Evolutionary conservation across 1,140 invertebrate species (phyloP).

Genomic region (Periplaneta americana): DNA sequence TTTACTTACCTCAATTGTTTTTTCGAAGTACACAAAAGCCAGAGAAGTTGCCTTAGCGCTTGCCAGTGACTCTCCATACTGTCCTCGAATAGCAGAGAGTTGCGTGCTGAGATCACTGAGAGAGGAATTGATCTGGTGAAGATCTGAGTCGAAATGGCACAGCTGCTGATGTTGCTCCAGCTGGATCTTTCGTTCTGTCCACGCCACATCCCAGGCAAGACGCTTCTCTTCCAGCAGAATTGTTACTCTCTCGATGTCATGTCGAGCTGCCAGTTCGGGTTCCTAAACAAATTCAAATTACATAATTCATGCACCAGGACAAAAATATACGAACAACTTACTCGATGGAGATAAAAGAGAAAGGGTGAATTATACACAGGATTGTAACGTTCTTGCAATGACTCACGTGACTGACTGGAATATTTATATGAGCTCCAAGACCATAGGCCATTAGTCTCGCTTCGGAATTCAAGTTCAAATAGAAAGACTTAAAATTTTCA

Average conservation of each 20-base stretch:
- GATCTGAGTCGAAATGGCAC: slow-evolving; percentile 64
- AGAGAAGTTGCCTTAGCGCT: slow-evolving; percentile 61
- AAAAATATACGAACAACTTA: too few species aligned
- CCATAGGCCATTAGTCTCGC: too few species aligned
- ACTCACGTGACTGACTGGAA: too few species aligned
- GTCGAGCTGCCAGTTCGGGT: slow-evolving; percentile 54
- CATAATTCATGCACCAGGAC: too few species aligned
- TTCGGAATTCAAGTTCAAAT: too few species aligned
- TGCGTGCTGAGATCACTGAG: slow-evolving; percentile 61
- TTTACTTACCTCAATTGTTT: slow-evolving; percentile 64
- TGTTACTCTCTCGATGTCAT: slow-evolving; percentile 65
- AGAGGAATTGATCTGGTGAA: slow-evolving; percentile 66
- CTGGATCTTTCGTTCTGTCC: slow-evolving; percentile 49
- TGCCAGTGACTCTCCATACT: slow-evolving; percentile 66
- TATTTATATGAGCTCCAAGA: too few species aligned
- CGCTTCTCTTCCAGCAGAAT: slow-evolving; percentile 48
- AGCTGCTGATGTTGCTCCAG: slow-evolving; percentile 59
- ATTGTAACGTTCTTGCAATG: too few species aligned
- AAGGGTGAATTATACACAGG: too few species aligned
- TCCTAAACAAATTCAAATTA: slow-evolving; percentile 60
- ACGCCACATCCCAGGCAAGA: slow-evolving; percentile 52
- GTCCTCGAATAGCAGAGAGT: slow-evolving; percentile 52
- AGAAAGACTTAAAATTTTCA: too few species aligned
- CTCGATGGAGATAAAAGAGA: too few species aligned
- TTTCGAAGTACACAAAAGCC: slow-evolving; percentile 72